Conservation (phyloP, 2,888 invertebrate genomes). For the Osmoderma eremita region DNA sequence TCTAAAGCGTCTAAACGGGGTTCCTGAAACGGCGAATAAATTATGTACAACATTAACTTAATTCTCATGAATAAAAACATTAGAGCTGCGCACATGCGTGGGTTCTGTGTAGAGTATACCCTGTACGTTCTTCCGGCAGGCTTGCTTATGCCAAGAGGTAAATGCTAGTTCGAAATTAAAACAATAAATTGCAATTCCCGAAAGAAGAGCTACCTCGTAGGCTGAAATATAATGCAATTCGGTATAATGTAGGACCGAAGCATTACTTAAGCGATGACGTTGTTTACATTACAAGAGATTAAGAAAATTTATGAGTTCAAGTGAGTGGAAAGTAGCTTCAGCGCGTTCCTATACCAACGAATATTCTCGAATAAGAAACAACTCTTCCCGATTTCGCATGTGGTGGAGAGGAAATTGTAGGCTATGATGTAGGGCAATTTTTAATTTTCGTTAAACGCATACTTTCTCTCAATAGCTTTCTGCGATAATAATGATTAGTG, state of each 20-base stretch:
- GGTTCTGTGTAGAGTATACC: neutral
- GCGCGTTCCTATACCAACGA: neutral
- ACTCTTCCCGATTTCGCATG: too few relatives aligned
- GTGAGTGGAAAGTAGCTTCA: neutral
- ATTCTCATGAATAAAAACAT: conserved; percentile 38
- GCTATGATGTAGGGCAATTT: too few relatives aligned
- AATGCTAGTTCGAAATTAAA: conserved; percentile 37
- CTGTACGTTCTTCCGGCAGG: conserved; percentile 22
- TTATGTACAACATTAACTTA: conserved; percentile 38
- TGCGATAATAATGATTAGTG: too few relatives aligned
- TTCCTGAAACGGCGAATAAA: conserved; percentile 26
- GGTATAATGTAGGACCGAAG: neutral
- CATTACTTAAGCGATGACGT: conserved; percentile 18
- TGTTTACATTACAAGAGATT: conserved; percentile 6
- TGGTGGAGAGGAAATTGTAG: too few relatives aligned
- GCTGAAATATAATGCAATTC: conserved; percentile 24
- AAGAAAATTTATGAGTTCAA: neutral
- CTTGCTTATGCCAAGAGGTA: conserved; percentile 22
- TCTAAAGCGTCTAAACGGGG: conserved; percentile 21
- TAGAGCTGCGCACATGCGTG: conserved; percentile 35
- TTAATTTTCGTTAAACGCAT: too few relatives aligned
- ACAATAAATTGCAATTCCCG: conserved; percentile 36
- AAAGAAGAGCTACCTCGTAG: conserved; percentile 25
- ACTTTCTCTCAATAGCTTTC: neutral
- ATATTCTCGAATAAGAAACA: neutral